Percentiles rank a stretch among this genome's conserved stretches.
Evolutionary conservation across 2,797 vertebrate genomes (phyloP).

Genomic region (Epinephelus awoara): DNA sequence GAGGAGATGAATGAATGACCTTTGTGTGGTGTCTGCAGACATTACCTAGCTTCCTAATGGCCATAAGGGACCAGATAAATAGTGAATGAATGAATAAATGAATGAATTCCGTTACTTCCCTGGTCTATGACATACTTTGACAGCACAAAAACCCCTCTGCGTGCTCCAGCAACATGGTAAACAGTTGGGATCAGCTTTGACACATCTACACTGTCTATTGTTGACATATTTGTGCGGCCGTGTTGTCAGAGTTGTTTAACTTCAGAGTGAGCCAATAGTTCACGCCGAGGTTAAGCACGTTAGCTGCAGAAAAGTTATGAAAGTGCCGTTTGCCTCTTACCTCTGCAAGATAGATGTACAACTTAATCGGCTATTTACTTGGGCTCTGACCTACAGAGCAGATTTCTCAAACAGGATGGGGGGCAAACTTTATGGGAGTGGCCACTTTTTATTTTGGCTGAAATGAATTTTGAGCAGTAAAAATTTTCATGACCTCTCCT

Average conservation of each 20-base stretch:
- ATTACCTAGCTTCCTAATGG: constrained; percentile 26
- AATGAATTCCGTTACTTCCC: constrained; percentile 23
- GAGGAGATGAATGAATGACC: constrained; percentile 40
- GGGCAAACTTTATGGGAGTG: constrained; percentile 43
- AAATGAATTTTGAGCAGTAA: constrained; percentile 48
- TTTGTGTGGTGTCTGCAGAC: constrained; percentile 39
- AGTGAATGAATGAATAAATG: constrained; percentile 39
- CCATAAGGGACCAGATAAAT: constrained; percentile 11
- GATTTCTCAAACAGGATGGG: constrained; percentile 34
- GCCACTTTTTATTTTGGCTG: constrained; percentile 43
- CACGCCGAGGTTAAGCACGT: constrained; percentile 6
- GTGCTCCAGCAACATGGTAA: constrained; percentile 28
- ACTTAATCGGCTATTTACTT: constrained; percentile 59
- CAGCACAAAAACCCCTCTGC: constrained; percentile 1
- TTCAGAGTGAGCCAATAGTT: constrained; percentile 19
- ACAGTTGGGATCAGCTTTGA: constrained; percentile 45
- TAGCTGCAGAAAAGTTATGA: constrained; percentile 37
- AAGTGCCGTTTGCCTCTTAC: constrained; percentile 39
- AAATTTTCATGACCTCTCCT: constrained; percentile 30
- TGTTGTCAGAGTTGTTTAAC: constrained; percentile 46
- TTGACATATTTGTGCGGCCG: constrained; percentile 40
- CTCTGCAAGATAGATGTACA: constrained; percentile 37
- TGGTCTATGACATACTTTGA: constrained; percentile 31
- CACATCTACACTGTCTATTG: constrained; percentile 22
- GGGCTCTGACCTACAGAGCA: constrained; percentile 38